Evolutionary conservation across 2,113 vertebrate species (phyloP), one percentile per base, ranked within the genome.

Genomic region (Myotis yumanensis): DNA sequence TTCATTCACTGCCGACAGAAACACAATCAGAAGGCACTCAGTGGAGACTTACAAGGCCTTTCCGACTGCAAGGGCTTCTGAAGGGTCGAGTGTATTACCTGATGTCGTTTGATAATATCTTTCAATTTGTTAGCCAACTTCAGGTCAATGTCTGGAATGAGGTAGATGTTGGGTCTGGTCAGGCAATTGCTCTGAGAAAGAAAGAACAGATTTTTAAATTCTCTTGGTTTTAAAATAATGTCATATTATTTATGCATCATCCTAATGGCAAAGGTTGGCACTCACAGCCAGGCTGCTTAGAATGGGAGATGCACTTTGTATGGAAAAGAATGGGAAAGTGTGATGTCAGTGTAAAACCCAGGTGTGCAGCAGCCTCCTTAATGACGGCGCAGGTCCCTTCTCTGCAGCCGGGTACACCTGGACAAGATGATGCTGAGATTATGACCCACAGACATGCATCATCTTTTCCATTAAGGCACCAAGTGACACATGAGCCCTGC

Each of bases 21-120:
- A 64, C 0, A 89, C 4, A 94, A 89, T 22, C 3, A 68, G 91
- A 87, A 91, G 8, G 18, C 20, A 80, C 20, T 14, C 15, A 22
- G 52, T 0, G 71, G 43, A 76, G 1, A 86, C 32, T 89, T 46
- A 17, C 23, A 76, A 87, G 43, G 91, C 4, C 14, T 8, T 72
- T 54, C 57, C 6, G 40, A 75, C 15, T 48, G 72, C 7, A 7
- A 57, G 54, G 66, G 32, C 5, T 90, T 82, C 62, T 72, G 22
- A 1, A 3, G 20, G 77, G 66, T 2, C 7, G 1, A 17, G 30
- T 64, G 16, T 69, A n/a, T 81, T 97, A 99, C 99, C 99, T 99
- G 99, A 98, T 99, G 99, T 43, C 99, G 99, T 95, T 99, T 99
- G 95, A 99, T 98, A 96, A 99, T 99, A 96, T 99, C 99, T 97